Percentiles rank a stretch among this genome's conserved stretches.
Conservation (phyloP, 1,140 invertebrate species). For the Lasaia peninsularis region DNA sequence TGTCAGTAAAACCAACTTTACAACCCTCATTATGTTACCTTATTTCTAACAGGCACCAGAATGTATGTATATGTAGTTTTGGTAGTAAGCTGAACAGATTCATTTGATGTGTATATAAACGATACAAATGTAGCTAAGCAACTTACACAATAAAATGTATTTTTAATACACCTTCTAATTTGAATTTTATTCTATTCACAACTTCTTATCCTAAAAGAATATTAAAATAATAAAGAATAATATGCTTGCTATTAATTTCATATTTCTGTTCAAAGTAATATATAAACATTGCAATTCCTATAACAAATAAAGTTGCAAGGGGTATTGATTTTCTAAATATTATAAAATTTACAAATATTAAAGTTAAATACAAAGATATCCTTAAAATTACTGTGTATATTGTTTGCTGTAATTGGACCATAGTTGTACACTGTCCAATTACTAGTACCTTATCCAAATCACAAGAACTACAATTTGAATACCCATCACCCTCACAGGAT, state of each 20-base stretch:
- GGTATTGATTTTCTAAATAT: slow-evolving; percentile 41
- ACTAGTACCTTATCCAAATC: slow-evolving; percentile 32
- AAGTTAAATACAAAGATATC: slow-evolving; percentile 38
- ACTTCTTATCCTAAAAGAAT: slow-evolving; percentile 3
- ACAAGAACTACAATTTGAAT: slow-evolving; percentile 69
- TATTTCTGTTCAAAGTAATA: slow-evolving; percentile 45
- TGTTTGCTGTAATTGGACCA: slow-evolving; percentile 12
- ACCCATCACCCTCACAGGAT: slow-evolving; percentile 91
- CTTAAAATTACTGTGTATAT: slow-evolving; percentile 21
- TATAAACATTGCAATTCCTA: slow-evolving; percentile 40
- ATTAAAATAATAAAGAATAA: slow-evolving; percentile 25
- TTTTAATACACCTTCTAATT: slow-evolving; percentile 69
- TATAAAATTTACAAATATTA: slow-evolving; percentile 39
- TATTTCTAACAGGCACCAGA: slow-evolving; percentile 16
- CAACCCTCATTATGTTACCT: slow-evolving; percentile 1
- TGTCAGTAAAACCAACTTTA: background rate
- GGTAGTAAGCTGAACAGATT: slow-evolving; percentile 18
- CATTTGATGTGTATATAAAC: slow-evolving; percentile 74
- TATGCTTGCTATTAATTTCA: slow-evolving; percentile 34
- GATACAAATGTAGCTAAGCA: slow-evolving; percentile 68
- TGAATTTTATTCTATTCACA: slow-evolving; percentile 22
- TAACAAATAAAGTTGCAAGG: slow-evolving; percentile 37
- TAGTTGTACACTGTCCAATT: slow-evolving; percentile 51
- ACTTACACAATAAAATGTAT: slow-evolving; percentile 75
- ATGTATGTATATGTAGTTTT: slow-evolving; percentile 21